These are phyloP conservation scores for Garrulus glandarius DNA, from an alignment of 2,797 vertebrate genomes.

Conservation along the genomic window DNA sequence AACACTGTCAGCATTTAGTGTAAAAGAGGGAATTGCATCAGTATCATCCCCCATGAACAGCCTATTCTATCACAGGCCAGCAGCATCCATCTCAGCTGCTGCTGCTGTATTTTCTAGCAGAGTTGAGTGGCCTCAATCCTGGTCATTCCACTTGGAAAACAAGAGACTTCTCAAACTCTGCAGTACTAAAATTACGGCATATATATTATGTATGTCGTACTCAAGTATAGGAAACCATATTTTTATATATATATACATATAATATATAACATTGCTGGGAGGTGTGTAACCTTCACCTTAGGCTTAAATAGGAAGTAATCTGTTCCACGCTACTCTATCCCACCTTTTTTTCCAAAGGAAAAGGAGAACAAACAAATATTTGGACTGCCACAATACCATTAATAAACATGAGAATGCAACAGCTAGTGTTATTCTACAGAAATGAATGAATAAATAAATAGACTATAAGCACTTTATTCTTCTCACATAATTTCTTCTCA, in stretches of 20 bases:
- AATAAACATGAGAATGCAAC: slow-evolving; percentile 78
- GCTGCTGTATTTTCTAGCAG: neutral
- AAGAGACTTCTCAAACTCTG: neutral
- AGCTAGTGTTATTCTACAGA: slow-evolving; percentile 74
- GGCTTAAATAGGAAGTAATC: slow-evolving; percentile 47
- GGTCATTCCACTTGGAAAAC: neutral
- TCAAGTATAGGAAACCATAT: neutral
- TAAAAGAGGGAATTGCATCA: neutral
- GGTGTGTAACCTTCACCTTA: slow-evolving; percentile 40
- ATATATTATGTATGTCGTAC: neutral
- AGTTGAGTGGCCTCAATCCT: neutral
- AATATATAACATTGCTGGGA: neutral
- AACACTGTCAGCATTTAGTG: neutral
- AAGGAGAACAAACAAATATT: slow-evolving; percentile 68
- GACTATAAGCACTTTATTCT: slow-evolving; percentile 80
- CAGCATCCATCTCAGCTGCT: neutral
- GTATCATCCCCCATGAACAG: neutral
- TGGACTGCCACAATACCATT: slow-evolving; percentile 59
- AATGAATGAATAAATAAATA: slow-evolving; percentile 82
- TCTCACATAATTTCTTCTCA: slow-evolving; percentile 80
- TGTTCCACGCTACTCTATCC: slow-evolving; percentile 19
- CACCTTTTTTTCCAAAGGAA: slow-evolving; percentile 32
- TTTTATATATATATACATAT: neutral
- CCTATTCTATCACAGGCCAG: neutral
- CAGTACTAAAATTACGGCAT: neutral